A percentile compares a stretch with the other conserved stretches of the same genome.
Evolutionary conservation across 2,113 vertebrate genomes (phyloP).

Genomic region (Ceyx melanurus): DNA sequence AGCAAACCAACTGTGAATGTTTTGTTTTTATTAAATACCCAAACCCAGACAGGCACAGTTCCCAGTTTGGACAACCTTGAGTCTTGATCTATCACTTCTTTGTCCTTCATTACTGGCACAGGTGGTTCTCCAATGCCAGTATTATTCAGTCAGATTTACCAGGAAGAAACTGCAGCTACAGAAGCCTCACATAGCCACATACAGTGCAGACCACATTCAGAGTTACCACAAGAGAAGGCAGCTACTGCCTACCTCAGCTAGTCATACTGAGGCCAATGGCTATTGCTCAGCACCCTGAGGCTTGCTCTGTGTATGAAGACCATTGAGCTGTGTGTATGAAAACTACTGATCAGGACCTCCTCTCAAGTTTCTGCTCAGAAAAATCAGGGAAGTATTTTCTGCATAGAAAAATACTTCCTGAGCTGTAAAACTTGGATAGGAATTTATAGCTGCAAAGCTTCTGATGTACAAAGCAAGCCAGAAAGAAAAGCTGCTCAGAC

Average conservation of each 20-base stretch:
- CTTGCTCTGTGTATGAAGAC: neutral
- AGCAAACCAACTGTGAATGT: neutral
- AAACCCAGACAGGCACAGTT: neutral
- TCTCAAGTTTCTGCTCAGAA: neutral
- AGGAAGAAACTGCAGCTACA: neutral
- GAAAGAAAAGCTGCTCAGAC: neutral
- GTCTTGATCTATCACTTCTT: neutral
- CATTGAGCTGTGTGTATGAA: neutral
- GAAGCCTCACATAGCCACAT: neutral
- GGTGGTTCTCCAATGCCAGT: neutral
- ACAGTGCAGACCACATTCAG: neutral
- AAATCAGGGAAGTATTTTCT: neutral
- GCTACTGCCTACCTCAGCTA: neutral
- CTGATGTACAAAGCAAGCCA: neutral
- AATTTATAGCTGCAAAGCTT: neutral
- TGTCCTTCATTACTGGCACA: neutral
- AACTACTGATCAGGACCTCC: neutral
- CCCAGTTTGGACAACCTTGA: neutral
- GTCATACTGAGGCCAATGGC: accelerated
- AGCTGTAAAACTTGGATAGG: neutral
- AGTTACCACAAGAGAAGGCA: neutral
- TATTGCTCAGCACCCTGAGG: neutral
- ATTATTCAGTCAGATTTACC: neutral
- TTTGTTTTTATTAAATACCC: neutral
- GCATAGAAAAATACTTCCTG: neutral